Conservation (phyloP, 2,888 invertebrate genomes). For the Automeris io region DNA sequence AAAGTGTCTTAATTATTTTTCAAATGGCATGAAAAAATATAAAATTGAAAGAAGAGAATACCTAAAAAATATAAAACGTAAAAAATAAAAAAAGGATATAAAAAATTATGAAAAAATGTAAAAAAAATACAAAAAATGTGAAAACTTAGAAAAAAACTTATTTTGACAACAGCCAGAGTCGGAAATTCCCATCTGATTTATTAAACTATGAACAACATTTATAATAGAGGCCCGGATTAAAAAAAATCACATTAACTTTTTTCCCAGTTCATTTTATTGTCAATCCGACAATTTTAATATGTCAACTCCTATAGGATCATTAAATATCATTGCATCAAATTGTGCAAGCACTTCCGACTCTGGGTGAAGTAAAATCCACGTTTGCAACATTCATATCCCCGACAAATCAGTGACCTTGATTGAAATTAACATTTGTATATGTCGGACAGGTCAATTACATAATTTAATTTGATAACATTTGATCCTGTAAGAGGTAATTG, state of each 20-base stretch:
- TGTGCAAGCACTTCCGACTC: not conserved
- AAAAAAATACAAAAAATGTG: conserved; percentile 24
- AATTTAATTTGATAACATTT: not conserved
- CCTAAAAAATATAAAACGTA: conserved; percentile 29
- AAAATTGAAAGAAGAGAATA: conserved; percentile 37
- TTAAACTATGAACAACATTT: not conserved
- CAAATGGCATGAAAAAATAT: conserved; percentile 48
- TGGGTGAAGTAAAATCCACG: not conserved
- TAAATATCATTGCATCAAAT: not conserved
- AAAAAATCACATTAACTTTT: not conserved
- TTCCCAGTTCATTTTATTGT: not conserved
- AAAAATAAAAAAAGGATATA: conserved; percentile 33
- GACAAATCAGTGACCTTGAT: not conserved
- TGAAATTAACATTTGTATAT: not conserved
- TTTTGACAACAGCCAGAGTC: conserved; percentile 7
- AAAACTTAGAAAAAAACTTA: conserved; percentile 6
- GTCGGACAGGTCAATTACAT: not conserved
- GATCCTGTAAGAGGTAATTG: not conserved
- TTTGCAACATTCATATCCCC: not conserved
- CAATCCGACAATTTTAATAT: not conserved
- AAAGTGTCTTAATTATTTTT: conserved; percentile 54
- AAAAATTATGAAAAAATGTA: conserved; percentile 29
- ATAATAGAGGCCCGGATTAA: not conserved
- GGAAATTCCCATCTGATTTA: conserved; percentile 5
- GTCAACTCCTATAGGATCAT: not conserved